Percentiles rank a stretch among this genome's conserved stretches.
These are phyloP conservation scores for Dione vanillae DNA, from an alignment of 2,888 invertebrate species.

Conservation along the genomic window DNA sequence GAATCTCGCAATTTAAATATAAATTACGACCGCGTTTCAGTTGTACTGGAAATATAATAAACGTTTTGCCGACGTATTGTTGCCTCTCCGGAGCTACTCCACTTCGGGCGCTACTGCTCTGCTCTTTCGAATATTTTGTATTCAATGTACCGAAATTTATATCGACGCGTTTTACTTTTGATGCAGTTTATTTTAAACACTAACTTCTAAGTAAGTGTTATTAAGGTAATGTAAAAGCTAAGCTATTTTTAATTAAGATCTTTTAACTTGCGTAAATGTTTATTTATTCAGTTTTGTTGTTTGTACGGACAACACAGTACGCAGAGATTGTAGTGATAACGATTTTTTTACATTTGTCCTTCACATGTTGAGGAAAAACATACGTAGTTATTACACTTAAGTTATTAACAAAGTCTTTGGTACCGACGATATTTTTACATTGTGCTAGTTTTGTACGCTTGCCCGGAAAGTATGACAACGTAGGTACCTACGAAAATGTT, in stretches of 20 bases:
- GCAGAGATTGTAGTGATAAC: conserved; percentile 12
- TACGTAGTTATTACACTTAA: not conserved
- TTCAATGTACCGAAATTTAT: conserved; percentile 5
- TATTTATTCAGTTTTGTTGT: conserved; percentile 3
- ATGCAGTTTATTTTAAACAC: conserved; percentile 3
- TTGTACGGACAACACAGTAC: not conserved
- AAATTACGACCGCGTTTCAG: conserved; percentile 29
- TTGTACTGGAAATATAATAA: conserved; percentile 22
- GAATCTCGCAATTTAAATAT: conserved; percentile 34
- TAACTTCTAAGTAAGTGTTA: not conserved
- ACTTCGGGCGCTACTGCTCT: not conserved
- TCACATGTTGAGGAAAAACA: conserved; percentile 16
- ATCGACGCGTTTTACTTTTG: not conserved
- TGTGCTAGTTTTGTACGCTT: not conserved
- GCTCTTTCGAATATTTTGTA: conserved; percentile 13
- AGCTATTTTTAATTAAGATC: conserved; percentile 16
- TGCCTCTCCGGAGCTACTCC: conserved; percentile 2
- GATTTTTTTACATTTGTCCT: conserved; percentile 13
- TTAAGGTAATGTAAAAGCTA: conserved; percentile 12
- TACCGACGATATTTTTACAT: conserved; percentile 1
- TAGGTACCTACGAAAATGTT: not conserved
- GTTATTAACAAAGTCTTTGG: conserved; percentile 5
- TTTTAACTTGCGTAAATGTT: conserved; percentile 6
- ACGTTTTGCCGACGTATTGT: conserved; percentile 21
- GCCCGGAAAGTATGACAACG: not conserved